Evolutionary conservation across 64 coral and sea anemone species (phyloP).

Genomic region (Catalaphyllia jardinei): DNA sequence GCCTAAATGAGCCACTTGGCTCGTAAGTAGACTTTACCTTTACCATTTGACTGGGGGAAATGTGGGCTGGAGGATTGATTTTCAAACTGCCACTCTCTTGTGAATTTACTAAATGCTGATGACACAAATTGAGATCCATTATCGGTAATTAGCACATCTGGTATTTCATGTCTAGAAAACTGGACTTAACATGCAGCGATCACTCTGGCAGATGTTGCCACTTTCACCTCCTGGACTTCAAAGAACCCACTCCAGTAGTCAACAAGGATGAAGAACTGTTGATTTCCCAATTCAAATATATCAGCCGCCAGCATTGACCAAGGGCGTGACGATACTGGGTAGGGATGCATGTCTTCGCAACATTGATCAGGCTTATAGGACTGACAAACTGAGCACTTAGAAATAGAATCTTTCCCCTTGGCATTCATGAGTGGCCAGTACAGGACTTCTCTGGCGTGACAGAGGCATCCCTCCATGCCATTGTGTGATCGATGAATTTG

Average conservation of each 20-base stretch:
- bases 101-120: too few species aligned
- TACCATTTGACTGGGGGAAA: slow-evolving; percentile 60
- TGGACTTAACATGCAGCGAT: slow-evolving; percentile 54
- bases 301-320: slow-evolving; percentile 8
- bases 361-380: slow-evolving; percentile 25
- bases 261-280: too few species aligned
- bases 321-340: neutral
- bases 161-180: slow-evolving; percentile 43
- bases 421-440: slow-evolving; percentile 53
- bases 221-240: too few species aligned
- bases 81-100: slow-evolving; percentile 46
- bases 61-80: slow-evolving; percentile 23
- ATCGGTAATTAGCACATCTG: slow-evolving; percentile 44
- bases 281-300: neutral
- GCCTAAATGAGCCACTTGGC: too few species aligned
- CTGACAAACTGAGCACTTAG: slow-evolving; percentile 33
- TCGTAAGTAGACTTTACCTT: slow-evolving; percentile 31
- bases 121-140: slow-evolving; percentile 57
- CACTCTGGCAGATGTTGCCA: neutral
- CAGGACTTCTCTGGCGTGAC: slow-evolving; percentile 24
- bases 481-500: slow-evolving; percentile 43
- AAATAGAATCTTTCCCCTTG: slow-evolving; percentile 36
- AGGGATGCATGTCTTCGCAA: neutral
- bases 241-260: slow-evolving; percentile 61
- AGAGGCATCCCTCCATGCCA: slow-evolving; percentile 38